Evolutionary conservation across 2,888 invertebrate species (phyloP).

Genomic region (Morpho helenor): DNA sequence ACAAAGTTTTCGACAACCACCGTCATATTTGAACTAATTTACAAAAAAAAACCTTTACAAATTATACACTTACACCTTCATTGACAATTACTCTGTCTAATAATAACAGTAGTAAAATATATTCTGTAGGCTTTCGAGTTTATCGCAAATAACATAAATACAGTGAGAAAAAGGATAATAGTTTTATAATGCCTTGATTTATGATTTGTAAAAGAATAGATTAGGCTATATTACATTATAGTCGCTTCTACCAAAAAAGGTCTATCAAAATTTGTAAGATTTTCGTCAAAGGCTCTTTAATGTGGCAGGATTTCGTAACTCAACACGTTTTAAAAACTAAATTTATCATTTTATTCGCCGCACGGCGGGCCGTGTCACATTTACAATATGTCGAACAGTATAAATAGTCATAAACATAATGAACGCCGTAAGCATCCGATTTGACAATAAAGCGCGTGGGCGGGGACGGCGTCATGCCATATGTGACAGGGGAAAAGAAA

Average conservation of each 20-base stretch:
- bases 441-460: slow-evolving; percentile 45
- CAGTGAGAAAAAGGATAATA: no score
- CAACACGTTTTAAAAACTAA: slow-evolving; percentile 11
- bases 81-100: no score
- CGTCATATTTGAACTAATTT: no score
- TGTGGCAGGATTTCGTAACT: slow-evolving; percentile 11
- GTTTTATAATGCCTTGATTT: no score
- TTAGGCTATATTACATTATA: neutral
- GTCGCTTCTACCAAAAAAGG: neutral
- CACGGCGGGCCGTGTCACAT: slow-evolving; percentile 11
- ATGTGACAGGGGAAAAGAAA: slow-evolving; percentile 11
- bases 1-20: no score
- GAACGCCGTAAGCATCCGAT: slow-evolving; percentile 41
- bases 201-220: neutral
- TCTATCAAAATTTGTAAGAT: neutral
- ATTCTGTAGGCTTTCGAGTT: no score
- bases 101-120: no score
- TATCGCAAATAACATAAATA: no score
- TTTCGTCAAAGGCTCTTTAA: slow-evolving; percentile 1
- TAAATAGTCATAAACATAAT: slow-evolving; percentile 53
- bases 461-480: slow-evolving; percentile 35
- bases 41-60: no score
- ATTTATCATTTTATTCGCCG: slow-evolving; percentile 13
- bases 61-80: no score
- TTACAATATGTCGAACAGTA: slow-evolving; percentile 44